Evolutionary conservation across 2,888 invertebrate species (phyloP), one percentile per base, ranked within the genome.

Genomic region (Caenorhabditis virilis): DNA sequence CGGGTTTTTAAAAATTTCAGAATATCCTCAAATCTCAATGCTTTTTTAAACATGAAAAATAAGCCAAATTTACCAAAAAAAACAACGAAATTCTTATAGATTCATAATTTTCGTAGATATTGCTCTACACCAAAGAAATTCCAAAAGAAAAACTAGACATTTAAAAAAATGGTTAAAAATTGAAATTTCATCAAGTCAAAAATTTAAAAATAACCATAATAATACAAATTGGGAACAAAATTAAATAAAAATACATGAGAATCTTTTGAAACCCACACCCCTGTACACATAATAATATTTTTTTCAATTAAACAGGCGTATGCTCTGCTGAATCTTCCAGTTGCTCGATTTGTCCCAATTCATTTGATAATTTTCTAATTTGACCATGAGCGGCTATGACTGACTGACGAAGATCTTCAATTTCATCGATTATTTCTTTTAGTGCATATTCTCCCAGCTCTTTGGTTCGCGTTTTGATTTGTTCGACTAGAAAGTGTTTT

Each of bases 351-450:
- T 22, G 18, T 20, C 39, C 25, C 4, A 48, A 13, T 22, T 72
- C 69, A 4, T 56, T 49, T 13, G 46, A 61, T 46, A 67, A 67
- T 43, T 73, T 67, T 25, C 65, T 41, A 2, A 75, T 67, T 9
- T 67, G 47, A 27, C 65, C 53, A 42, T 75, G 69, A 9, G 75
- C 73, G 15, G 61, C 65, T 47, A 50, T 62, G 39, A 77, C 55
- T 1, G 74, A 59, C 13, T 72, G 72, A 9, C 73, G 55, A 22
- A 77, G 49, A 47, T 77, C 77, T 16, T 70, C 70, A 18, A 77
- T 77, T 48, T 77, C 77, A n/a, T 53, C 50, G 4, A 25, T 20
- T 13, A 77, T 72, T 36, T 72, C 72, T 11, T 67, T 69, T 33
- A 55, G 55, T 7, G 71, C 72, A 4, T 39, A 20, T 23, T 67